Conservation (phyloP, 2,113 vertebrate species). For the Triplophysa rosa region DNA sequence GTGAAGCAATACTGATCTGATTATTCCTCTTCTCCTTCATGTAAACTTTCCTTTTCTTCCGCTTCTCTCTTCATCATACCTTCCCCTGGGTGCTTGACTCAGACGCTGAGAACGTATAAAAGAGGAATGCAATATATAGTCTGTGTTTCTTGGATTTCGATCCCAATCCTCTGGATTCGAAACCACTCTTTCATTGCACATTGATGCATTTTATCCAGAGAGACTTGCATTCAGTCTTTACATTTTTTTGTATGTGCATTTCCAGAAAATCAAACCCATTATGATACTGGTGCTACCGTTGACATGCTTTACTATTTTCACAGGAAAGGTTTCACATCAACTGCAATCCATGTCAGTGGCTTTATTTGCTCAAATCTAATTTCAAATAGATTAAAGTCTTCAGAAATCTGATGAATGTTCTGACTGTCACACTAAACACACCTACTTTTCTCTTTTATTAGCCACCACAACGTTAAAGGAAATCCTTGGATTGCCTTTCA, state of each 20-base stretch:
- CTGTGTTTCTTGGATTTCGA: constrained; percentile 7
- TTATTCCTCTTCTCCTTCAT: constrained; percentile 25
- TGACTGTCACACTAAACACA: too few relatives aligned
- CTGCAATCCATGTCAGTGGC: not conserved
- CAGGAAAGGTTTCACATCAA: not conserved
- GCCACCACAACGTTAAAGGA: constrained; percentile 29
- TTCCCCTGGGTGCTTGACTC: constrained; percentile 31
- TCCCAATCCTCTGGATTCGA: not conserved
- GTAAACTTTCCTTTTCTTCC: constrained; percentile 23
- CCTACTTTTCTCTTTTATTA: constrained; percentile 1
- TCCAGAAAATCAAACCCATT: too few relatives aligned
- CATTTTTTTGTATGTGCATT: too few relatives aligned
- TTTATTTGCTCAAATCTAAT: constrained; percentile 8
- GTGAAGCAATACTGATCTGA: not conserved
- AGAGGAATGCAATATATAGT: not conserved
- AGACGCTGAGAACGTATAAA: constrained; percentile 7
- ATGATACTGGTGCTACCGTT: too few relatives aligned
- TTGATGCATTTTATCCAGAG: too few relatives aligned
- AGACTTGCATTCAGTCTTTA: too few relatives aligned
- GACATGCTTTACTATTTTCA: too few relatives aligned
- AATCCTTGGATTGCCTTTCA: constrained; percentile 33
- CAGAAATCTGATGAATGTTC: too few relatives aligned
- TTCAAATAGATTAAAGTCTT: constrained; percentile 16
- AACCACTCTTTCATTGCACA: not conserved
- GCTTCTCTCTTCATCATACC: constrained; percentile 15